Evolutionary conservation across 2,797 vertebrate species (phyloP).

Genomic region (Macropus fuliginosus): DNA sequence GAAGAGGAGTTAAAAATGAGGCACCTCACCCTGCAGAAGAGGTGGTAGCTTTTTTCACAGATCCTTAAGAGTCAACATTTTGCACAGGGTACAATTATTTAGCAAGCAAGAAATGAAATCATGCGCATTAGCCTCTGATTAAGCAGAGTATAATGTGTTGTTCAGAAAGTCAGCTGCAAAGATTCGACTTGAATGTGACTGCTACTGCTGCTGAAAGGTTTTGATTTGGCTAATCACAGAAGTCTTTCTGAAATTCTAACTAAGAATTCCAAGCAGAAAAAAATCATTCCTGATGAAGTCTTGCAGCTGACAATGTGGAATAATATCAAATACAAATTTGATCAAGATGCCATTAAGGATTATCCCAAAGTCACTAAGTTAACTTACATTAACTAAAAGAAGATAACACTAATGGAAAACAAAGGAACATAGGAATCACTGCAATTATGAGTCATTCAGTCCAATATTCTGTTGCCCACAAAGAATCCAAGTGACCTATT

Average conservation of each 20-base stretch:
- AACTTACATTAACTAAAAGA: slow-evolving; percentile 42
- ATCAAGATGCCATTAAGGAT: slow-evolving; percentile 71
- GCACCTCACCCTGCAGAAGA: accelerated
- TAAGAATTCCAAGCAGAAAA: slow-evolving; percentile 71
- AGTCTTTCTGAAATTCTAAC: slow-evolving; percentile 75
- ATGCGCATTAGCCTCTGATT: slow-evolving; percentile 69
- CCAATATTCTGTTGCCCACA: not conserved
- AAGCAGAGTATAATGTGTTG: slow-evolving; percentile 75
- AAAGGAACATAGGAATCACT: not conserved
- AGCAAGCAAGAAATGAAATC: slow-evolving; percentile 68
- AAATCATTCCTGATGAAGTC: slow-evolving; percentile 70
- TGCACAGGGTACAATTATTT: slow-evolving; percentile 59
- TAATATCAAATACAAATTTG: slow-evolving; percentile 74
- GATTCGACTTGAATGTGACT: slow-evolving; percentile 60
- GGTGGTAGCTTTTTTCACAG: no score
- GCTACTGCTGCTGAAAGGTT: slow-evolving; percentile 71
- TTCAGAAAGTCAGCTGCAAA: slow-evolving; percentile 74
- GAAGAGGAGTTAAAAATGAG: not conserved
- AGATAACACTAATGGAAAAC: not conserved
- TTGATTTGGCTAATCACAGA: slow-evolving; percentile 79
- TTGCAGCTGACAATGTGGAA: slow-evolving; percentile 50
- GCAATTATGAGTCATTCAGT: not conserved
- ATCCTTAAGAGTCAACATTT: not conserved
- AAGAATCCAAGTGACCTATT: not conserved
- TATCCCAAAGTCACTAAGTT: slow-evolving; percentile 49